Evolutionary conservation across 2,888 invertebrate species (phyloP).

Genomic region (Arenicola marina): DNA sequence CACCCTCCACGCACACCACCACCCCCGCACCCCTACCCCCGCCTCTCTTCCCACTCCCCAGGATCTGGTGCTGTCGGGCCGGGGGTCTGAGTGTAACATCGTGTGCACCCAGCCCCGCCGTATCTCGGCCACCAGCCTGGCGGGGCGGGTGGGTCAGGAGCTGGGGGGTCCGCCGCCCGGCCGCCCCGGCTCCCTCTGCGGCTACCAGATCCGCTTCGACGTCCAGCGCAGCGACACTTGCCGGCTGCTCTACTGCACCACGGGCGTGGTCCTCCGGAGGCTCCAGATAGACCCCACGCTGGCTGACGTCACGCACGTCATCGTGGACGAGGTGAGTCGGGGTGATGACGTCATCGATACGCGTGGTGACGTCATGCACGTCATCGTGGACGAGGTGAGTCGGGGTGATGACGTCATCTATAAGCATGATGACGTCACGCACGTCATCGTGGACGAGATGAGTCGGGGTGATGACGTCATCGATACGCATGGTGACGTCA

Average conservation of each 20-base stretch:
- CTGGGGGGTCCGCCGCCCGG: slow-evolving; percentile 45
- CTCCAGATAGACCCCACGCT: slow-evolving; percentile 71
- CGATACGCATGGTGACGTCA: slow-evolving; percentile 41
- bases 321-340: slow-evolving; percentile 58
- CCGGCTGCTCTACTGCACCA: slow-evolving; percentile 76
- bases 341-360: too few relatives aligned
- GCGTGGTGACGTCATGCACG: slow-evolving; percentile 46
- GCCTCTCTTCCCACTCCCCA: background rate
- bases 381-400: slow-evolving; percentile 57
- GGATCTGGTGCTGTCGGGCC: background rate
- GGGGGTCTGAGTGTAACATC: slow-evolving; percentile 33
- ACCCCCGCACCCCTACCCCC: too few relatives aligned
- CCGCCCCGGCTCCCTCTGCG: slow-evolving; percentile 31
- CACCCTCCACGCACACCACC: too few relatives aligned
- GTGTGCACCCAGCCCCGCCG: slow-evolving; percentile 56
- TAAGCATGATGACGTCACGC: slow-evolving; percentile 44
- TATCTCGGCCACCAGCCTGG: slow-evolving; percentile 54
- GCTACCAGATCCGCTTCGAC: slow-evolving; percentile 46
- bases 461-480: too few relatives aligned
- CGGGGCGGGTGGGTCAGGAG: slow-evolving; percentile 52
- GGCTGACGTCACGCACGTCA: slow-evolving; percentile 46
- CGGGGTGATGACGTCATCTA: too few relatives aligned
- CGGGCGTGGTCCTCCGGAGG: slow-evolving; percentile 81
- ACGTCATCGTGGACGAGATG: slow-evolving; percentile 58
- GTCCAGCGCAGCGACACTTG: slow-evolving; percentile 43